Conservation (phyloP, 2,888 invertebrate genomes). For the Idaea biselata region DNA sequence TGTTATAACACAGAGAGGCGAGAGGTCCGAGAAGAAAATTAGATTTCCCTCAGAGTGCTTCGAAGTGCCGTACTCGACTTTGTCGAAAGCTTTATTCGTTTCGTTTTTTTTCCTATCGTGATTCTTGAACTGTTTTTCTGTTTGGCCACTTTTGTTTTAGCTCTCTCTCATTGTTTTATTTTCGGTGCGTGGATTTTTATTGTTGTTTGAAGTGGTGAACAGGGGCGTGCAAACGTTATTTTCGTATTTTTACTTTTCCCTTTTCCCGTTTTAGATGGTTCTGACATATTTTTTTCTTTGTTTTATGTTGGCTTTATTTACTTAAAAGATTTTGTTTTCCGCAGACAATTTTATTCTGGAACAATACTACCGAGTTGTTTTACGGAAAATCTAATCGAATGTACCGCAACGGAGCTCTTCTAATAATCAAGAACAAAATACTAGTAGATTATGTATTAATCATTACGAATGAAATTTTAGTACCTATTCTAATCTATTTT, state of each 20-base stretch:
- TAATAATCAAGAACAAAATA: too few relatives aligned
- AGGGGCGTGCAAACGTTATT: constrained; percentile 44
- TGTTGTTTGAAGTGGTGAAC: constrained; percentile 42
- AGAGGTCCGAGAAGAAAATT: constrained; percentile 73
- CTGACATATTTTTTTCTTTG: constrained; percentile 32
- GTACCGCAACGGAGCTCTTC: too few relatives aligned
- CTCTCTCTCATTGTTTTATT: constrained; percentile 62
- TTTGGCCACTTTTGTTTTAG: constrained; percentile 64
- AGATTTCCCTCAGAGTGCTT: constrained; percentile 72
- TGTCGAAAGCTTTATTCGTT: constrained; percentile 68
- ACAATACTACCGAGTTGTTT: background rate
- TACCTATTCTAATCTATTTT: too few relatives aligned
- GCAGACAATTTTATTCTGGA: background rate
- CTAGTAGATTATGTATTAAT: too few relatives aligned
- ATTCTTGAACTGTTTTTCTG: constrained; percentile 69
- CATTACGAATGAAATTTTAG: too few relatives aligned
- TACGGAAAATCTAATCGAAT: background rate
- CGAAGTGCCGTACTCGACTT: constrained; percentile 66
- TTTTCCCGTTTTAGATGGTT: constrained; percentile 31
- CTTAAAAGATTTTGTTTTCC: background rate
- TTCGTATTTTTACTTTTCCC: constrained; percentile 35
- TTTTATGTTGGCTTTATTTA: constrained; percentile 3
- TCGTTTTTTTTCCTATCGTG: constrained; percentile 54
- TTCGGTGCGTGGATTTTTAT: constrained; percentile 54
- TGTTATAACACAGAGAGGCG: constrained; percentile 56